A percentile compares a stretch with the other conserved stretches of the same genome.
Conservation (phyloP, 2,797 vertebrate species). For the Mus spretus region DNA sequence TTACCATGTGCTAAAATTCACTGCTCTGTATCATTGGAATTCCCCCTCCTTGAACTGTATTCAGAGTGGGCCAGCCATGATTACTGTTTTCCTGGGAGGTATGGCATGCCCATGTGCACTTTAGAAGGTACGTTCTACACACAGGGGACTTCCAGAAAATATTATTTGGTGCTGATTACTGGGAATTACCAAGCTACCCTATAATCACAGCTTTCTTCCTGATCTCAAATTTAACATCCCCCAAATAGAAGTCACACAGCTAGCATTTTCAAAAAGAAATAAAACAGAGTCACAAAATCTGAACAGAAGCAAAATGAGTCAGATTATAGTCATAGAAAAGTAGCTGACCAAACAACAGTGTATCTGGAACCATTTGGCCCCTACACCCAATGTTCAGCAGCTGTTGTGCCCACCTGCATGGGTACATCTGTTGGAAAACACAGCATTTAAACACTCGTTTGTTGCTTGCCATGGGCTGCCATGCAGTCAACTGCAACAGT, state of each 20-base stretch:
- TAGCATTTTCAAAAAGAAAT: slow-evolving; percentile 30
- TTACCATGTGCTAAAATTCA: neutral
- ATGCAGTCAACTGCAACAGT: slow-evolving; percentile 11
- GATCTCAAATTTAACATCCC: slow-evolving; percentile 54
- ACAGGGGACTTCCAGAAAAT: slow-evolving; percentile 53
- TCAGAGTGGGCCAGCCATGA: slow-evolving; percentile 8
- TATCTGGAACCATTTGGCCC: neutral
- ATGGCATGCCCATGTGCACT: neutral
- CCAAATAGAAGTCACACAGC: slow-evolving; percentile 48
- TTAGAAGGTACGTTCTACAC: slow-evolving; percentile 45
- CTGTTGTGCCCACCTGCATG: slow-evolving; percentile 52
- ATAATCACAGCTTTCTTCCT: slow-evolving; percentile 43
- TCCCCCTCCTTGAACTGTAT: neutral
- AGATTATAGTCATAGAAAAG: slow-evolving; percentile 35
- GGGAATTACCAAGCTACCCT: slow-evolving; percentile 52
- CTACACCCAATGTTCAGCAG: neutral
- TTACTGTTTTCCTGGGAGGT: slow-evolving; percentile 31
- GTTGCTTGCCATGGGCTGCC: slow-evolving; percentile 63
- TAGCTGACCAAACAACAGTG: neutral
- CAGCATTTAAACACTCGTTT: slow-evolving; percentile 68
- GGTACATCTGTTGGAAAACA: slow-evolving; percentile 68
- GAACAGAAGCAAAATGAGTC: slow-evolving; percentile 21
- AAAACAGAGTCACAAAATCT: slow-evolving; percentile 59
- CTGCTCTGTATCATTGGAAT: neutral
- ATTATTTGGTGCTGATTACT: slow-evolving; percentile 55